Conservation (phyloP, 2,797 vertebrate genomes). For the Jordanella pulchra region DNA sequence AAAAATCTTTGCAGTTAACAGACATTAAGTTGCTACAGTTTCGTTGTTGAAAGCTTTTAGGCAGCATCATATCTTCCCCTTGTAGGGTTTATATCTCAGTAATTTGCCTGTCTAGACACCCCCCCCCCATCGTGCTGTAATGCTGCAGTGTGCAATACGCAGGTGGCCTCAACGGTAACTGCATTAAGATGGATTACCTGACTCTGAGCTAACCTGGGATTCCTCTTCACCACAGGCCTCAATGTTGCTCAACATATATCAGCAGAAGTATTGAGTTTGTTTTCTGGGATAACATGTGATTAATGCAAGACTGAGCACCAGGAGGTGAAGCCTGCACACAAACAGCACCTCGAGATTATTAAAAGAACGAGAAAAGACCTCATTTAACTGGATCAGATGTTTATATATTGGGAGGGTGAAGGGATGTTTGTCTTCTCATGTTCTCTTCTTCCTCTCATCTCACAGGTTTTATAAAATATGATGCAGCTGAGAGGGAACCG, state of each 20-base stretch:
- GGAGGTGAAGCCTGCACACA: slow-evolving; percentile 27
- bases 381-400: neutral
- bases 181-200: slow-evolving; percentile 70
- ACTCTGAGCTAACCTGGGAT: slow-evolving; percentile 36
- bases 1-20: neutral
- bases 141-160: slow-evolving; percentile 40
- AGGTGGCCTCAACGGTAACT: slow-evolving; percentile 64
- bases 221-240: slow-evolving; percentile 39
- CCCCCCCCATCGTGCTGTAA: slow-evolving; percentile 43
- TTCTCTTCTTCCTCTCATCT: neutral
- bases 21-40: slow-evolving; percentile 9
- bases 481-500: neutral
- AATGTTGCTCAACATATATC: slow-evolving; percentile 26
- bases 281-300: slow-evolving; percentile 25
- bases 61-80: slow-evolving; percentile 2
- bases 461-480: neutral
- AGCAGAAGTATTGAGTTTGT: slow-evolving; percentile 27
- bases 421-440: too few species aligned
- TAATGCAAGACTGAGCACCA: slow-evolving; percentile 15
- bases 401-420: too few species aligned
- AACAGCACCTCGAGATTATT: neutral
- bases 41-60: slow-evolving; percentile 20
- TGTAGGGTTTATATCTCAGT: slow-evolving; percentile 31
- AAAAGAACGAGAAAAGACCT: neutral
- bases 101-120: slow-evolving; percentile 59